These are phyloP conservation scores for Sylvia borin DNA, from an alignment of 2,797 vertebrate genomes.

Conservation along the genomic window DNA sequence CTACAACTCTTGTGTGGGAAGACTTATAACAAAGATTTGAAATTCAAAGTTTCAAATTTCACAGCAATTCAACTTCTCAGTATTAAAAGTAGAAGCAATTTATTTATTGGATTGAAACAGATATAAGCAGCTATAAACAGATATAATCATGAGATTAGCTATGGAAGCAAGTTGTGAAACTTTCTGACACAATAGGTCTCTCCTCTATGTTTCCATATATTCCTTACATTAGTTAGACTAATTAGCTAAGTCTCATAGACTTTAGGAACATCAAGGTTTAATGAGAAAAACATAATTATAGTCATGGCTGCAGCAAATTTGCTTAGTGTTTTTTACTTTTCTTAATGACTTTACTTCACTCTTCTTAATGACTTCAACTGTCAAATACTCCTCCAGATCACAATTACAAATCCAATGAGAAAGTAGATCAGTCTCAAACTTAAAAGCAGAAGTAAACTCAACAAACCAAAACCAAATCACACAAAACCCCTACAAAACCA, in stretches of 20 bases:
- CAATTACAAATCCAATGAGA: not conserved
- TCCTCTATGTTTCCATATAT: not conserved
- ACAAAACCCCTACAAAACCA: not conserved
- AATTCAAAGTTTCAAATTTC: not conserved
- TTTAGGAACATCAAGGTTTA: not conserved
- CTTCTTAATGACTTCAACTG: not conserved
- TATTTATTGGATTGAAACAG: not conserved
- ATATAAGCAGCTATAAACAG: not conserved
- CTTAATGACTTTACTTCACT: not conserved
- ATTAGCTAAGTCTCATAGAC: not conserved
- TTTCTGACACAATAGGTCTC: not conserved
- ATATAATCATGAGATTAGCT: not conserved
- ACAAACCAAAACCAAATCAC: not conserved
- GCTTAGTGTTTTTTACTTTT: not conserved
- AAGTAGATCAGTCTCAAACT: not conserved
- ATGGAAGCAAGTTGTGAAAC: not conserved
- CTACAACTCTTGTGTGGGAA: not conserved
- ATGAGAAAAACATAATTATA: not conserved
- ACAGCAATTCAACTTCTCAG: not conserved
- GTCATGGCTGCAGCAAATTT: not conserved
- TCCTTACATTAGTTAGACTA: not conserved
- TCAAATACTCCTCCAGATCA: not conserved
- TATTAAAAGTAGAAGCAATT: not conserved
- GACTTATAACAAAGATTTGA: not conserved
- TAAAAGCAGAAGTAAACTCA: not conserved